These are phyloP conservation scores for Aricia agestis DNA, from an alignment of 1,140 invertebrate genomes.

Conservation along the genomic window DNA sequence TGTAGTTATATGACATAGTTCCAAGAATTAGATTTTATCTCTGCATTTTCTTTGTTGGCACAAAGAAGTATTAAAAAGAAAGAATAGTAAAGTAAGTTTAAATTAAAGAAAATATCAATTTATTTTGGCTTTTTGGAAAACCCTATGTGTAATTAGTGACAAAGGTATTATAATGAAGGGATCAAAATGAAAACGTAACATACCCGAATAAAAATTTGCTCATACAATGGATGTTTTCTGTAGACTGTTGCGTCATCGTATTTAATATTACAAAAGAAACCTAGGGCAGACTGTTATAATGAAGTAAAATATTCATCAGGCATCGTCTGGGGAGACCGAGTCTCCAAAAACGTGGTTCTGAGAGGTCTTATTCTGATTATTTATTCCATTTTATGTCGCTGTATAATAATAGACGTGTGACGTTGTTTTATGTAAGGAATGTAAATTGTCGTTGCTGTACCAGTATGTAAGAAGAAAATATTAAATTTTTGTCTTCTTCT, in stretches of 20 bases:
- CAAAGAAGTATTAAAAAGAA: no score
- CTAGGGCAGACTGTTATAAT: constrained; percentile 49
- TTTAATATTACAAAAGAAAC: constrained; percentile 46
- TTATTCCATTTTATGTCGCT: constrained; percentile 8
- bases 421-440: not conserved
- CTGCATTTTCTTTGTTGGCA: not conserved
- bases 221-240: constrained; percentile 22
- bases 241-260: constrained; percentile 32
- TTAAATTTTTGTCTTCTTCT: no score
- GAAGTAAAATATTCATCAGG: constrained; percentile 62
- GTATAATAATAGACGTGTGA: constrained; percentile 3
- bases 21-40: not conserved
- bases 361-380: constrained; percentile 21
- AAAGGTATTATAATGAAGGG: not conserved
- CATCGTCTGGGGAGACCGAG: constrained; percentile 40
- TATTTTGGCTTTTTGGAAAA: no score
- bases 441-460: no score
- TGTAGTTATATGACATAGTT: not conserved
- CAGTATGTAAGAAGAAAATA: no score
- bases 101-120: no score
- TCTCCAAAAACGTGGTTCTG: constrained; percentile 32
- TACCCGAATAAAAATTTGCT: constrained; percentile 23
- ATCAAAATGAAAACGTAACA: constrained; percentile 12
- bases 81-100: no score
- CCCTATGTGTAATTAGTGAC: not conserved